Base-by-base conservation (phyloP, 2,797 vertebrate species). In the Cetoscarus ocellatus region DNA sequence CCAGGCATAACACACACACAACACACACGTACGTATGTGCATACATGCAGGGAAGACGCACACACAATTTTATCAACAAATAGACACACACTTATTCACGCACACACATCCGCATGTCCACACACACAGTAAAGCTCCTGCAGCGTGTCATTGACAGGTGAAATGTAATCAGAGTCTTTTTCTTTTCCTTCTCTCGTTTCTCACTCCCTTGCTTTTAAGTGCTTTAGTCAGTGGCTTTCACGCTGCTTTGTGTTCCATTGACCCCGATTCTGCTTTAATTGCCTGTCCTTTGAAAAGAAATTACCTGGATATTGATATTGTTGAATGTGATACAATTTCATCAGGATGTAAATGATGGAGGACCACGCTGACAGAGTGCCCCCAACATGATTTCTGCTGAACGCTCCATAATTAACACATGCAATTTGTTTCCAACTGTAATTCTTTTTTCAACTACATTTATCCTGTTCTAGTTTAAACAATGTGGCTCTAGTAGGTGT, bases 81-180 rank as follows among this genome's bases (percentile, higher is more conserved):
- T 12, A 12, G 43, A 78, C 42, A 80, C 77, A 81, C 62, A 72
- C 68, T 44, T 17, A 69, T 63, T 44, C 45, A 34, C 58, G 44
- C 54, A 57, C 61, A 53, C 48, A 47, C 44, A 19, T 53, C 50
- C 71, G 70, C 67, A 69, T 39, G 66, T 73, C 38, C 73, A 43
- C 63, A 38, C 67, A 47, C 82, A 82, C 91, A 91, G 90, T 94
- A 88, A 94, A 86, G 91, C 87, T 93, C 82, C 85, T 83, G 93
- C 85, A 82, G 84, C 82, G 86, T 94, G 91, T 95, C 96, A 93
- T 84, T 95, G 95, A 93, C 91, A 93, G 92, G 92, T 86, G 88
- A 94, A 94, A 94, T 89, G 91, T 92, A 95, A 95, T 92, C 88
- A 91, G 88, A 85, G 85, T 76, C 83, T 85, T 89, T 91, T 91